Conservation (phyloP, 1,140 invertebrate species). For the Drosophila aff. region DNA sequence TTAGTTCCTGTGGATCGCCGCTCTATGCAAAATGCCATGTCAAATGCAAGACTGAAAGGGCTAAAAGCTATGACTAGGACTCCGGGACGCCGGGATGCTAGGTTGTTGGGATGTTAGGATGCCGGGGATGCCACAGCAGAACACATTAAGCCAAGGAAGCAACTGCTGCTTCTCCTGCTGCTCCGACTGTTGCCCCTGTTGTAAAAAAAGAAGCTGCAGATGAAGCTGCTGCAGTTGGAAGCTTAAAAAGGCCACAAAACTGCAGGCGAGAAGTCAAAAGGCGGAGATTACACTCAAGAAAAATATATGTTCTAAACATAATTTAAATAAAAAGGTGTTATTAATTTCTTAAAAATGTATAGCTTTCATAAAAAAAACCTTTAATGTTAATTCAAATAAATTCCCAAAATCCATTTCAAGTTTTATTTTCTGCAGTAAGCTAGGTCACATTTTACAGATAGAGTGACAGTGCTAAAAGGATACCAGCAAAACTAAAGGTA, state of each 20-base stretch:
- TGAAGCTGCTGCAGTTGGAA: slow-evolving; percentile 57
- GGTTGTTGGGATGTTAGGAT: not conserved
- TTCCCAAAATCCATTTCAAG: not conserved
- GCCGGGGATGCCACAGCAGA: slow-evolving; percentile 46
- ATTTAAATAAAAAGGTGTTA: not conserved
- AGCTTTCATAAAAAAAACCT: not conserved
- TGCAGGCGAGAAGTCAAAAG: slow-evolving; percentile 60
- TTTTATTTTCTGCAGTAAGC: too few relatives aligned
- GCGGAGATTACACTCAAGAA: slow-evolving; percentile 16
- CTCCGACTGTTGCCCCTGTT: not conserved
- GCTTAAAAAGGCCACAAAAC: slow-evolving; percentile 67
- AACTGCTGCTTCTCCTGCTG: slow-evolving; percentile 2
- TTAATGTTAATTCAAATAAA: not conserved
- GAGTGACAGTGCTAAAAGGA: not conserved
- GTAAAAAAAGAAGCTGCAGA: slow-evolving; percentile 35
- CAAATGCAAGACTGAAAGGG: slow-evolving; percentile 62
- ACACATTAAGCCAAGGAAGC: slow-evolving; percentile 67
- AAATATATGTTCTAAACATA: not conserved
- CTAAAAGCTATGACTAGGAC: slow-evolving; percentile 22
- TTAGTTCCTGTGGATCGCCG: slow-evolving; percentile 47
- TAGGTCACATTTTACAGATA: not conserved
- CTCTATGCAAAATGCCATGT: slow-evolving; percentile 61
- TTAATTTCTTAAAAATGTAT: too few relatives aligned
- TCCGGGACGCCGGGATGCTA: too few relatives aligned
- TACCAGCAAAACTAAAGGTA: fast-evolving